Evolutionary conservation across 2,113 vertebrate species (phyloP).

Genomic region (Caranx ignobilis): DNA sequence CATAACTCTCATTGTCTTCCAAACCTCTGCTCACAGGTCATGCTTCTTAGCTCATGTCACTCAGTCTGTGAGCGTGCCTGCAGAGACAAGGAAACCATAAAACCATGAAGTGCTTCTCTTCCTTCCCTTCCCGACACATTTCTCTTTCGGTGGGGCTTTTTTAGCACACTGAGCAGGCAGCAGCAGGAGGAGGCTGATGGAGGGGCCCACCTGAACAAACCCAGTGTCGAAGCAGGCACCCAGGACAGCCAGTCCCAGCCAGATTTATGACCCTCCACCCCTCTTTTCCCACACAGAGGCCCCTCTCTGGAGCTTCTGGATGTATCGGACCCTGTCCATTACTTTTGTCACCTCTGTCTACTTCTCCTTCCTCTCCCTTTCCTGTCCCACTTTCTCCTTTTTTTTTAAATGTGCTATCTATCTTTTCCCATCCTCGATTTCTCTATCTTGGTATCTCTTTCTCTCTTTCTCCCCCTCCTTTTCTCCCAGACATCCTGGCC

Average conservation of each 20-base stretch:
- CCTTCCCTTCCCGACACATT: constrained; percentile 60
- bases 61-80: constrained; percentile 56
- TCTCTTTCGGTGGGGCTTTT: constrained; percentile 56
- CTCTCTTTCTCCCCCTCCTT: constrained; percentile 37
- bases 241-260: constrained; percentile 53
- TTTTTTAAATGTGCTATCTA: constrained; percentile 21
- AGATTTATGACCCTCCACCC: constrained; percentile 75
- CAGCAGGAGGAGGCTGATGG: constrained; percentile 67
- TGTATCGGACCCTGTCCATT: constrained; percentile 56
- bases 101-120: constrained; percentile 67
- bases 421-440: constrained; percentile 38
- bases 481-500: constrained; percentile 74
- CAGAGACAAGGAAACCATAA: constrained; percentile 75
- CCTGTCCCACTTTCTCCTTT: constrained; percentile 43
- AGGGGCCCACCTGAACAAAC: constrained; percentile 83
- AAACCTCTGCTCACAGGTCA: constrained; percentile 48
- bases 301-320: constrained; percentile 70
- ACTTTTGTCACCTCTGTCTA: constrained; percentile 70
- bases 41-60: constrained; percentile 56
- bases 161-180: constrained; percentile 58
- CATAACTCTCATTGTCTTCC: constrained; percentile 57
- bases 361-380: constrained; percentile 47
- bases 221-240: constrained; percentile 63
- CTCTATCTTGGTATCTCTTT: constrained; percentile 53
- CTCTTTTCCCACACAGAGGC: constrained; percentile 72